Evolutionary conservation across 1,140 invertebrate species (phyloP).

Genomic region (Sminthurides bifidus): DNA sequence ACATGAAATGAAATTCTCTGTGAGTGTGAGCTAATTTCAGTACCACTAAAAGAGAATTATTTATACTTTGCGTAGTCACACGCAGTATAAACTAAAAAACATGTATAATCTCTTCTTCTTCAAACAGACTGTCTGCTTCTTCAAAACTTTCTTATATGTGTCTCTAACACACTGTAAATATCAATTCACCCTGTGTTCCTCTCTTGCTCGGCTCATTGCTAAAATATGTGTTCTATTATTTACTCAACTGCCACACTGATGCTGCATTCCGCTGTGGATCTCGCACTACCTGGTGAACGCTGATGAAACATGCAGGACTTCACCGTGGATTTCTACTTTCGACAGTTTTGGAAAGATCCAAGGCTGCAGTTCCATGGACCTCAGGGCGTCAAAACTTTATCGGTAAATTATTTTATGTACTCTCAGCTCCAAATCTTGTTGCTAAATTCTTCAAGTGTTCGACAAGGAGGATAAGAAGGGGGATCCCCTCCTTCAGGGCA

Average conservation of each 20-base stretch:
- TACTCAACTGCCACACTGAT: not conserved
- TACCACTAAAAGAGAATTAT: too few relatives aligned
- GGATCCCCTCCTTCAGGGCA: too few relatives aligned
- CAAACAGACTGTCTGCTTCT: constrained; percentile 8
- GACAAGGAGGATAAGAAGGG: too few relatives aligned
- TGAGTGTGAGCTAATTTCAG: too few relatives aligned
- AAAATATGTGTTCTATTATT: not conserved
- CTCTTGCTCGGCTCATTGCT: not conserved
- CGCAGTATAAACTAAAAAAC: too few relatives aligned
- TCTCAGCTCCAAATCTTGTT: not conserved
- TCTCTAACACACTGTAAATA: not conserved
- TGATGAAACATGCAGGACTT: constrained; percentile 62
- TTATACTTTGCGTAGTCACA: too few relatives aligned
- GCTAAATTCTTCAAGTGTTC: not conserved
- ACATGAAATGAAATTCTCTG: too few relatives aligned
- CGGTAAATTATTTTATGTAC: constrained; percentile 38
- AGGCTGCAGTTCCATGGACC: constrained; percentile 60
- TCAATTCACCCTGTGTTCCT: not conserved
- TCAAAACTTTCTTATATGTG: not conserved
- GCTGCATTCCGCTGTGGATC: too few relatives aligned
- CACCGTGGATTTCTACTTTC: constrained; percentile 96
- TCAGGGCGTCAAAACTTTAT: constrained; percentile 59
- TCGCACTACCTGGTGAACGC: not conserved
- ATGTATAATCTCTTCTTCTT: constrained; percentile 1
- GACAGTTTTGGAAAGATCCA: constrained; percentile 94